Evolutionary conservation across 2,113 vertebrate genomes (phyloP), one percentile per base, ranked within the genome.

Genomic region (Oncorhynchus clarkii): DNA sequence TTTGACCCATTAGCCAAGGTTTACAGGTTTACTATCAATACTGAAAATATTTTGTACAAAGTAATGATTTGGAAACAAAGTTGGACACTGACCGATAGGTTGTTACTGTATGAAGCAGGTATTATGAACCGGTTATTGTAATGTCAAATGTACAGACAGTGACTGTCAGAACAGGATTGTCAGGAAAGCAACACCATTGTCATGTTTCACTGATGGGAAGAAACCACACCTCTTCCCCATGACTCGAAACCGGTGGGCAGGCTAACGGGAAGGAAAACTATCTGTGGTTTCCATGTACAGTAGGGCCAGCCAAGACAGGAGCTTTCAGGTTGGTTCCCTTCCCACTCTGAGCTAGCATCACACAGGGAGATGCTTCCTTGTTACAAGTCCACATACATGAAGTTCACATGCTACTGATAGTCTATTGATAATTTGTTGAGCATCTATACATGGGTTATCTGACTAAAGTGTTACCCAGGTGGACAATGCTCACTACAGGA

Each of bases 231-330:
- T 84, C 83, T 88, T 88, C 83, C 85, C 80, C 84, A 88, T 85
- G 14, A 59, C 85, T 20, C 82, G 90, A 90, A 92, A 90, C 85
- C 76, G 48, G 71, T 6, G 70, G 75, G 67, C 77, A 72, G 57
- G 66, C 22, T 83, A 87, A 79, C 80, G 69, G 84, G 89, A 92
- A 92, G 82, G 69, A 90, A 89, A 90, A 90, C 89, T 84, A 83
- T 68, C 77, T 78, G 79, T 77, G 88, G 86, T 86, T 67, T 7
- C 7, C 11, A 13, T 80, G 34, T 68, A 62, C 13, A 24, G 16
- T 18, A 54, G 51, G 51, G 16, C 51, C 3, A 67, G 68, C 57
- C 4, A 76, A 24, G 54, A 67, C 18, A 74, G 39, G 39, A 45
- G 39, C 39, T 45, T 45, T 45, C 39, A 45, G 59, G 69, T 78